Evolutionary conservation across 1,140 invertebrate species (phyloP).

Genomic region (Drosophila virilis): DNA sequence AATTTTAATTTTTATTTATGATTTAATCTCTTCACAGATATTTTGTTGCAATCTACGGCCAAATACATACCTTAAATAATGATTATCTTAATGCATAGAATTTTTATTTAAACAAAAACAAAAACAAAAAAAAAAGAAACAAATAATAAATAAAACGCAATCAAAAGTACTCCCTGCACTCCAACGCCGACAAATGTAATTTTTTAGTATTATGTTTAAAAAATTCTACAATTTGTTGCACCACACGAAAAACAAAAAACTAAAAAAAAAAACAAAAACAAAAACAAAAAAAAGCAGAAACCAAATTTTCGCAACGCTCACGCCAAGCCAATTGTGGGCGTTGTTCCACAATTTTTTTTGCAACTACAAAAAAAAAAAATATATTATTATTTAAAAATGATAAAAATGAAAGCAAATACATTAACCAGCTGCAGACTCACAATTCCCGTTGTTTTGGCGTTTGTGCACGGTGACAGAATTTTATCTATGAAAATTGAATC

Average conservation of each 20-base stretch:
- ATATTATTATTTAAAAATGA: constrained; percentile 23
- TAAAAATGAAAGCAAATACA: constrained; percentile 49
- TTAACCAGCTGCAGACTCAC: constrained; percentile 52
- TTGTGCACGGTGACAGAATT: constrained; percentile 67
- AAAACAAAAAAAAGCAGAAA: constrained; percentile 5
- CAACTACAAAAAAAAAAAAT: constrained; percentile 62
- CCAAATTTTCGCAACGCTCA: constrained; percentile 18
- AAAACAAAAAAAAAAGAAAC: constrained; percentile 42
- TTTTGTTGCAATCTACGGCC: constrained; percentile 84
- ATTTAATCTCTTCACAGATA: constrained; percentile 84
- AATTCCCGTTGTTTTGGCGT: constrained; percentile 45
- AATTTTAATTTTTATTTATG: constrained; percentile 82
- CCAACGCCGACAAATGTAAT: constrained; percentile 75
- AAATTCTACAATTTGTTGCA: constrained; percentile 74
- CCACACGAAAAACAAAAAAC: constrained; percentile 30
- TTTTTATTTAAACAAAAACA: constrained; percentile 61
- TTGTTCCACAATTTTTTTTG: constrained; percentile 30
- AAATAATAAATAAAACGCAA: constrained; percentile 32
- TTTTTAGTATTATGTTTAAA: constrained; percentile 69
- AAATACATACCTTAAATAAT: constrained; percentile 84
- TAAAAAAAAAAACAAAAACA: not conserved
- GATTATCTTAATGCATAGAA: constrained; percentile 73
- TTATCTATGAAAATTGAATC: constrained; percentile 44
- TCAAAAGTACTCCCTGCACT: constrained; percentile 61
- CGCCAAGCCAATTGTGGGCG: constrained; percentile 10